phyloP scores from a whole-genome alignment of 23 tunicate species.

The Halocynthia aurantium region DNA sequence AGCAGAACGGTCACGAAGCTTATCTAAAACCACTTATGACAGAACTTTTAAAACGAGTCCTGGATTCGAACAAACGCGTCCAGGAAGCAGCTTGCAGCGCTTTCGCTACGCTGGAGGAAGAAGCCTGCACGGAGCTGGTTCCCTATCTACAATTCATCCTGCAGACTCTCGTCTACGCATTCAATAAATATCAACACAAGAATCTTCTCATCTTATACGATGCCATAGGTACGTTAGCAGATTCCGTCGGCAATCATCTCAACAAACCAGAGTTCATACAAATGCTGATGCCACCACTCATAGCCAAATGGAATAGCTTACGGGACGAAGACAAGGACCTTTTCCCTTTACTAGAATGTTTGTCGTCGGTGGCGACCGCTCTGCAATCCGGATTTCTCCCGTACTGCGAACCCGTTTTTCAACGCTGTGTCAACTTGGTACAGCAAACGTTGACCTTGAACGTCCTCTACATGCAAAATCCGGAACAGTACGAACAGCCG shows the following conservation, averaged over 20 bases:
- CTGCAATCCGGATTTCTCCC: conserved; percentile 86
- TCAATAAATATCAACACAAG: conserved; percentile 96
- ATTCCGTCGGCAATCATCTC: conserved; percentile 92
- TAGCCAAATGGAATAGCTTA: conserved; percentile 90
- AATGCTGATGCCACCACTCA: conserved; percentile 96
- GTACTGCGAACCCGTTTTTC: conserved; percentile 93
- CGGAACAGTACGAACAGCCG: conserved; percentile 81
- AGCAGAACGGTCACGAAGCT: conserved; percentile 81
- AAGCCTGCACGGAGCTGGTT: conserved; percentile 96
- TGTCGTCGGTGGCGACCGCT: conserved; percentile 98
- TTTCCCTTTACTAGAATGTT: conserved; percentile 94
- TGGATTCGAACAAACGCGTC: conserved; percentile 91
- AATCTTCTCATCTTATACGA: conserved; percentile 95
- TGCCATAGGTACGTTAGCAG: conserved; percentile 98
- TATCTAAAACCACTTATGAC: conserved; percentile 97
- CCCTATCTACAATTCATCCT: conserved; percentile 94
- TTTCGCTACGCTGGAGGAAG: conserved; percentile 97
- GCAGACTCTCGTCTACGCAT: conserved; percentile 94
- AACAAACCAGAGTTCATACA: conserved; percentile 89
- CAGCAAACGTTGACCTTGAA: conserved; percentile 65
- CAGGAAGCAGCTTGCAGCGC: conserved; percentile 99
- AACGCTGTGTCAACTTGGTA: conserved; percentile 78
- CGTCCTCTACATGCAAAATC: conserved; percentile 65
- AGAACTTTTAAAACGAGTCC: conserved; percentile 77
- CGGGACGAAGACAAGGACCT: conserved; percentile 95